A percentile compares a stretch with the other conserved stretches of the same genome.
Evolutionary conservation across 2,797 vertebrate genomes (phyloP).

Genomic region (Prionace glauca): DNA sequence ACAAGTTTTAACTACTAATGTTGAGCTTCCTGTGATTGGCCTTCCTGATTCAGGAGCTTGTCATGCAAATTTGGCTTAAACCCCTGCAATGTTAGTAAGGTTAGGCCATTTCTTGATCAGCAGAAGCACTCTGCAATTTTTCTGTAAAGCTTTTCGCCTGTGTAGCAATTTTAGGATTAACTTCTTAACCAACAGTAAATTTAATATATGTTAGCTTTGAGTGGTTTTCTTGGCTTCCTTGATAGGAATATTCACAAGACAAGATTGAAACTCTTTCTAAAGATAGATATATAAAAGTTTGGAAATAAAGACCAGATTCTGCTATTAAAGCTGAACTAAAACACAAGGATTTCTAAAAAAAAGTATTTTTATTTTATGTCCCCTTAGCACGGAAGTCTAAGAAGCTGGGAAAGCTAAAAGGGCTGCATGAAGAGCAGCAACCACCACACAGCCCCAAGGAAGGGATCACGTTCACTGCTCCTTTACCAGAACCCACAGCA

Average conservation of each 20-base stretch:
- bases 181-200: neutral
- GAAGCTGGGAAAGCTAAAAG: constrained; percentile 92
- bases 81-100: neutral
- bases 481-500: constrained; percentile 72
- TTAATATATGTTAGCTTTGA: neutral
- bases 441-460: constrained; percentile 76
- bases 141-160: neutral
- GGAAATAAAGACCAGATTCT: neutral
- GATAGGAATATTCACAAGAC: neutral
- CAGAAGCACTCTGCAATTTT: neutral
- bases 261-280: neutral
- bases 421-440: constrained; percentile 71
- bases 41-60: neutral
- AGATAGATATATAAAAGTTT: neutral
- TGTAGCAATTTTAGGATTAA: neutral
- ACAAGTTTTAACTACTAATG: neutral
- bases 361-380: constrained; percentile 40
- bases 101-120: neutral
- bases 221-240: neutral
- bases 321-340: neutral
- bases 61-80: neutral
- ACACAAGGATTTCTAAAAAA: neutral
- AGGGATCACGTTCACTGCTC: constrained; percentile 70
- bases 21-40: neutral
- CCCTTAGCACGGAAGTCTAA: constrained; percentile 87